These are phyloP conservation scores for Oligia strigilis DNA, from an alignment of 2,888 invertebrate genomes.

Conservation along the genomic window DNA sequence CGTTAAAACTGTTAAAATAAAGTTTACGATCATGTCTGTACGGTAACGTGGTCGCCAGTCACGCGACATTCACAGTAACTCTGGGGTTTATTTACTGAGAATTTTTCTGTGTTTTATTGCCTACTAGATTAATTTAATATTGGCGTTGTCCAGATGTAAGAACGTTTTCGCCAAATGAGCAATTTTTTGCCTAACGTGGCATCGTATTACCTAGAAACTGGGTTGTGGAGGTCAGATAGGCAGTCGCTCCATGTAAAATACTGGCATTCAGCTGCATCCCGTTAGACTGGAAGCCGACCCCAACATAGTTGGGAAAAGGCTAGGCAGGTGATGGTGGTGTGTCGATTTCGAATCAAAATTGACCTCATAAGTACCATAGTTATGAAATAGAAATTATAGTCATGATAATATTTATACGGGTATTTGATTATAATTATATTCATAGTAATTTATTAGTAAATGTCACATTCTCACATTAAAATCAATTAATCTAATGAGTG, in stretches of 20 bases:
- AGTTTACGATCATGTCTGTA: conserved; percentile 40
- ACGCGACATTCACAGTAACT: conserved; percentile 7
- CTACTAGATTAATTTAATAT: background rate
- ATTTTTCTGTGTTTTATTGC: background rate
- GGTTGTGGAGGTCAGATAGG: too few species aligned
- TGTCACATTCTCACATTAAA: background rate
- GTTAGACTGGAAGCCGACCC: too few species aligned
- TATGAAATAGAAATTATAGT: background rate
- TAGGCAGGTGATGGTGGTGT: too few species aligned
- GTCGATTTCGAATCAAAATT: background rate
- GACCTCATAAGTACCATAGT: background rate
- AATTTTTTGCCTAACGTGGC: background rate
- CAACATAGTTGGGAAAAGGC: too few species aligned
- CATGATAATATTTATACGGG: background rate
- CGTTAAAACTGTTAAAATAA: conserved; percentile 42
- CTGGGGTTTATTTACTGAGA: conserved; percentile 10
- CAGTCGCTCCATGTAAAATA: too few species aligned
- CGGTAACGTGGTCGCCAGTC: background rate
- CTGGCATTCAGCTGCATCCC: too few species aligned
- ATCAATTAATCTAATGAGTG: background rate
- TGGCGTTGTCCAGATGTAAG: background rate
- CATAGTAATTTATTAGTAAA: background rate
- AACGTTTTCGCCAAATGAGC: background rate
- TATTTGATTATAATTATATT: background rate
- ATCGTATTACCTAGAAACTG: too few species aligned